These are phyloP conservation scores for Todus mexicanus DNA, from an alignment of 2,797 vertebrate genomes.

Conservation along the genomic window DNA sequence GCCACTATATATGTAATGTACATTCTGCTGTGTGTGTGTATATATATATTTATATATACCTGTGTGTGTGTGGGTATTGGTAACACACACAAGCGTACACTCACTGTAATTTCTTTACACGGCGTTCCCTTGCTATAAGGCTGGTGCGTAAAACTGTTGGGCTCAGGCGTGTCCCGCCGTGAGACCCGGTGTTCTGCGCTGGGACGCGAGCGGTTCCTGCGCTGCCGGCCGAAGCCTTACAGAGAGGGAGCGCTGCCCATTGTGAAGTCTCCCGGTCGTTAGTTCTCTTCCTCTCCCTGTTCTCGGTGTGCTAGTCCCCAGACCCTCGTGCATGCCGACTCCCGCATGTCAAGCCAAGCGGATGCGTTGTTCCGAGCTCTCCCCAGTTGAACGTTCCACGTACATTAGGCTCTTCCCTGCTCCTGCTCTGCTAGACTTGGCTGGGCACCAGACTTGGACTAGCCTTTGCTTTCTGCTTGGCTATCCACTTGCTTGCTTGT, in stretches of 20 bases:
- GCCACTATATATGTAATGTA: conserved; percentile 23
- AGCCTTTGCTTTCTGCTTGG: conserved; percentile 37
- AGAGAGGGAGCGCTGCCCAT: conserved; percentile 52
- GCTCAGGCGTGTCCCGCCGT: neutral
- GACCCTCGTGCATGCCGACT: conserved; percentile 46
- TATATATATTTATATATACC: neutral
- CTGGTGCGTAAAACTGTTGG: neutral
- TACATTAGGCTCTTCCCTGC: neutral
- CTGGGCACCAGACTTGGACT: conserved; percentile 2
- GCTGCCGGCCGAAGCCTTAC: conserved; percentile 34
- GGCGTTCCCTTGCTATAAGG: conserved; percentile 56
- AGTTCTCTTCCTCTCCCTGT: conserved; percentile 3
- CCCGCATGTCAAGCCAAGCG: conserved; percentile 46
- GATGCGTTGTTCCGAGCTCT: neutral
- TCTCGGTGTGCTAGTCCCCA: neutral
- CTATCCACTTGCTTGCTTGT: conserved; percentile 49
- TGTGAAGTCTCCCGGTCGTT: conserved; percentile 19
- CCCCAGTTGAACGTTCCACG: neutral
- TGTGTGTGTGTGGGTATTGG: neutral
- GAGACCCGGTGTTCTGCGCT: neutral
- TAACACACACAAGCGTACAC: conserved; percentile 5
- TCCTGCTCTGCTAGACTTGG: neutral
- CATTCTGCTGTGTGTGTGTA: neutral
- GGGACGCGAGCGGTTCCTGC: neutral
- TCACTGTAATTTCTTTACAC: neutral